Evolutionary conservation across 2,113 vertebrate species (phyloP), one percentile per base, ranked within the genome.

Genomic region (Calidris pugnax): DNA sequence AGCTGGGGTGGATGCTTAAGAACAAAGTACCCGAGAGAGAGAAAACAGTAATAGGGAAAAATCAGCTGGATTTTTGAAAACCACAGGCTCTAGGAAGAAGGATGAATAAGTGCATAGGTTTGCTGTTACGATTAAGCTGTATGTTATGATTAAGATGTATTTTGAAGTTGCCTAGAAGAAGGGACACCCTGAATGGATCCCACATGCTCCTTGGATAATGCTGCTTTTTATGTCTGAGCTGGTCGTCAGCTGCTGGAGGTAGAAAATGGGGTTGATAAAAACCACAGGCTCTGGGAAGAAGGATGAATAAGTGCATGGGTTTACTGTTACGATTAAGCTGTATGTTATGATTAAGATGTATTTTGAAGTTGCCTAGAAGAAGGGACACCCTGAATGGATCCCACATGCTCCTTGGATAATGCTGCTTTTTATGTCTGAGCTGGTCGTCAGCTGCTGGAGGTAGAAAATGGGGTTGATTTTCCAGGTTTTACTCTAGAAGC

Each of bases 391-490:
- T 33, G 64, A 39, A 72, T 55, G 60, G 78, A 57, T 86, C 87
- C 56, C 12, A 32, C 64, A 24, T 3, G 1, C 32, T 64, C 15
- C 51, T 76, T 13, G 10, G 81, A 85, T 62, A 92, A 14, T 12
- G 64, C 81, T 47, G 67, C 59, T 80, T 93, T 90, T 73, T 32
- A 13, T 83, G 51, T 80, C 73, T n/a, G 26, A 4, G 43, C 56
- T 78, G 83, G 30, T 73, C 79, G 79, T 11, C 60, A 47, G 63
- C 71, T 6, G 22, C 50, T 80, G 76, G 76, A 62, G 85, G 27
- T 35, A 12, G 43, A 43, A 63, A 47, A 28, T 0, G 0, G 23
- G 71, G 55, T 26, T 1, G 7, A 26, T 62, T 55, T 64, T 62
- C 17, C 51, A 27, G 59, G 51, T 91, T 96, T 91, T 74, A 21